Percentiles rank a stretch among this genome's conserved stretches.
phyloP scores from a whole-genome alignment of 2,888 invertebrate species.

The Scaptomyza cyrtandrae region DNA sequence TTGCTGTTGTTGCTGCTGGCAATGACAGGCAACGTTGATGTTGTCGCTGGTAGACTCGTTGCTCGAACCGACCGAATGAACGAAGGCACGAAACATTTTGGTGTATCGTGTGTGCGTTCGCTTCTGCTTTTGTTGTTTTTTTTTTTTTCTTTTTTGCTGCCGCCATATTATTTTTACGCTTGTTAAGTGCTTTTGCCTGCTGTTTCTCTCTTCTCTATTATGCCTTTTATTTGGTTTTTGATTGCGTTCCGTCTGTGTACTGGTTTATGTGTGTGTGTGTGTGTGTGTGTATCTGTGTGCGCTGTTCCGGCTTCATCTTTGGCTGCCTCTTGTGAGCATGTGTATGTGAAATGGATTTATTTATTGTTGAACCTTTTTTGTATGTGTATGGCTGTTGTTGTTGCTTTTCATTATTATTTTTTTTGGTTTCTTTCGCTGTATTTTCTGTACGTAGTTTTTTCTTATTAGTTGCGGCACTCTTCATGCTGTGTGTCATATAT shows the following conservation, averaged over 20 bases:
- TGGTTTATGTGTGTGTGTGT: slow-evolving; percentile 15
- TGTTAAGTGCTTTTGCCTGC: slow-evolving; percentile 58
- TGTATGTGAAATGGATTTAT: slow-evolving; percentile 43
- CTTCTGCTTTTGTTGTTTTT: slow-evolving; percentile 20
- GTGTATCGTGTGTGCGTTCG: slow-evolving; percentile 36
- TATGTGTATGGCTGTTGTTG: slow-evolving; percentile 22
- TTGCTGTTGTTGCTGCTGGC: slow-evolving; percentile 43
- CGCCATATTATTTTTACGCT: slow-evolving; percentile 75
- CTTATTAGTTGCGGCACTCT: slow-evolving; percentile 56
- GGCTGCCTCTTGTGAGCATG: slow-evolving; percentile 16
- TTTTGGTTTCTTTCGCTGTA: background rate
- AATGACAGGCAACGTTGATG: slow-evolving; percentile 51
- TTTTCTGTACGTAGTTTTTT: slow-evolving; percentile 46
- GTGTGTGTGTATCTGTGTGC: slow-evolving; percentile 21
- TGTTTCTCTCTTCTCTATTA: slow-evolving; percentile 54
- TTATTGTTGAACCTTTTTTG: slow-evolving; percentile 39
- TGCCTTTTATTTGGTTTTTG: slow-evolving; percentile 56
- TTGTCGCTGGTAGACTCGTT: slow-evolving; percentile 37
- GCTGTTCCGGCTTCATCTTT: slow-evolving; percentile 60
- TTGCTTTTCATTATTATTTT: background rate
- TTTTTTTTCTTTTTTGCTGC: slow-evolving; percentile 43
- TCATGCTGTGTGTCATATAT: slow-evolving; percentile 35
- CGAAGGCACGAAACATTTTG: slow-evolving; percentile 48
- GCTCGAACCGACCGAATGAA: slow-evolving; percentile 36
- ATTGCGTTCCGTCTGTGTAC: slow-evolving; percentile 29